Evolutionary conservation across 2,113 vertebrate genomes (phyloP), one percentile per base, ranked within the genome.

Genomic region (Enhydra lutris): DNA sequence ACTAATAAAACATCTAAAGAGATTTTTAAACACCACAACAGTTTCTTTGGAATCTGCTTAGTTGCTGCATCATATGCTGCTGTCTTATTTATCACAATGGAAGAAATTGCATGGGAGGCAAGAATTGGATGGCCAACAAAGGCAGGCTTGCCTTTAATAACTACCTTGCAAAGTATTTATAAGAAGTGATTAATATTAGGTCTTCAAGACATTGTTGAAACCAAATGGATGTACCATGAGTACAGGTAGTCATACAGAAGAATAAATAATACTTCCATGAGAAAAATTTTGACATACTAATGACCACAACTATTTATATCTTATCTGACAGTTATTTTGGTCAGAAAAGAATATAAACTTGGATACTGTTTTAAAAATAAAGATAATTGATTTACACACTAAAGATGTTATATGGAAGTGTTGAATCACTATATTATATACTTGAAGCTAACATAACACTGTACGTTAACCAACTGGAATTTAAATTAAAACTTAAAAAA

Each of bases 31-130:
- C 23, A 84, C 23, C 34, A 29, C 10, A 36, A 10, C 0, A 42
- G 31, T 69, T 92, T 63, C 1, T 92, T 74, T 76, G n/a, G 7
- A 52, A 39, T 92, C 65, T 94, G 13, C 20, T 92, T 91, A 88
- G 42, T 78, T 84, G 29, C 7, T 90, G 9, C 31, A 39, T 74
- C 8, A 55, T 69, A 36, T 47, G 45, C 15, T 47, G 1, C 11
- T 45, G 9, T 36, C 36, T 47, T 65, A 80, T 88, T 84, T 92
- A 11, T 69, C 26, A 55, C 36, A 88, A 42, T 82, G 42, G 7
- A 69, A 9, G 11, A 81, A 50, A 50, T 52, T 17, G 21, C 18
- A 7, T 7, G 29, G n/a, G 34, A 4, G 1, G 0, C 47, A 0
- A 12, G 4, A 0, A 80, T 67, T 7, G n/a, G n/a, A 63, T 86